Base-by-base conservation (phyloP, 2,113 vertebrate species). In the Thunnus thynnus region DNA sequence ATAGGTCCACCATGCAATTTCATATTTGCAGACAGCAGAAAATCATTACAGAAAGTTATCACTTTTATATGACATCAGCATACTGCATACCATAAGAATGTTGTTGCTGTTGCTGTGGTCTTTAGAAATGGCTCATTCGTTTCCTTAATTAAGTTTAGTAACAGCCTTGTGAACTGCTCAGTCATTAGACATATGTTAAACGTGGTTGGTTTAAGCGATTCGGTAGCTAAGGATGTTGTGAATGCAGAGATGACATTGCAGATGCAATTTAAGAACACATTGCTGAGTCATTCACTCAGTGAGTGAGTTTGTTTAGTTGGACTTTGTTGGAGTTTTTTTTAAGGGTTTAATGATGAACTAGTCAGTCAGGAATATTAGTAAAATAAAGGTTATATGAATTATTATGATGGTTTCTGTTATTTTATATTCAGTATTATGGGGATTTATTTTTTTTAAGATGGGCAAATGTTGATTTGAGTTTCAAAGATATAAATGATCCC, bases 101-200 rank as follows among this genome's bases (percentile, higher is more conserved):
- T 17, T 69, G 56, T 81, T 76, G 75, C 70, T 81, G 52, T 85
- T 55, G 54, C 72, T 54, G 50, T 32, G 50, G 46, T 62, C 72
- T 56, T 44, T 63, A 73, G 79, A 5, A 83, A 82, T 78, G 86
- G 78, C 58, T 85, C 86, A 85, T 89, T 83, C 81, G 51, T 76
- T 77, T 64, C 69, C 20, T 80, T 89, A 88, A 89, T 86, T 78
- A 88, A 66, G 62, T 90, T 74, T 14, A 83, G 80, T 17, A 61
- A 61, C 80, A 67, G 75, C 58, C 63, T 9, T 22, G 20, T 79
- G 86, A 71, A 58, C 27, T 13, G 72, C 83, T 67, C 72, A 17
- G 77, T 67, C 75, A 62, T 74, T 79, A 73, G 73, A 73, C 58
- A 63, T 62, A 32, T 78, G 62, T 72, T 81, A 44, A 71, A 78